phyloP scores from a whole-genome alignment of 92 coral and sea anemone genomes.

The Paramuricea clavata region DNA sequence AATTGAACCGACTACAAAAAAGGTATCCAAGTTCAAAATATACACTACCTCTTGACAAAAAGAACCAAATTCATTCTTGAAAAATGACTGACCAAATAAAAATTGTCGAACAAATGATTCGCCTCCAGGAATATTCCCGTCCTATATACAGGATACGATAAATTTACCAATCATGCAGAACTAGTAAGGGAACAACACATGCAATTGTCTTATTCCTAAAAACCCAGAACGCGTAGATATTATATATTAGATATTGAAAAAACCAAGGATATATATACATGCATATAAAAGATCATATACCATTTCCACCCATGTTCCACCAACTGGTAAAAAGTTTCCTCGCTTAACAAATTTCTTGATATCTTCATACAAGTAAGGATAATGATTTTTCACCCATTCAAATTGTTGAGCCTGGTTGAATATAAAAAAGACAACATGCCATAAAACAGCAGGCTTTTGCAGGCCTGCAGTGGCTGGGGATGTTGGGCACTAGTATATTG shows the following conservation, averaged over 20 bases:
- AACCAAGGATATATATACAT: neutral
- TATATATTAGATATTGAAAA: too few species aligned
- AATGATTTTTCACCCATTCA: slow-evolving; percentile 89
- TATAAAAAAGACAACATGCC: neutral
- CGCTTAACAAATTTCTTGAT: slow-evolving; percentile 77
- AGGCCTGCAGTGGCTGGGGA: too few species aligned
- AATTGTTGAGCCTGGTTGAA: slow-evolving; percentile 84
- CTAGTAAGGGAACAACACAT: too few species aligned
- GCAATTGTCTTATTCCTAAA: too few species aligned
- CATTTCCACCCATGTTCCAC: slow-evolving; percentile 99
- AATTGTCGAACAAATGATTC: slow-evolving; percentile 97
- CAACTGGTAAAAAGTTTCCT: slow-evolving; percentile 94
- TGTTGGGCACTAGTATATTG: too few species aligned
- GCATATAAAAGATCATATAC: slow-evolving; percentile 27
- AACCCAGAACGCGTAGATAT: neutral
- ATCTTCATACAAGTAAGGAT: slow-evolving; percentile 85
- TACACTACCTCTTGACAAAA: slow-evolving; percentile 83
- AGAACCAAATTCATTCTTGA: slow-evolving; percentile 82
- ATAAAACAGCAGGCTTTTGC: too few species aligned
- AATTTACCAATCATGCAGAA: neutral
- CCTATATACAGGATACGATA: slow-evolving; percentile 59
- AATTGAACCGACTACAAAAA: neutral
- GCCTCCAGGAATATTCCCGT: slow-evolving; percentile 97
- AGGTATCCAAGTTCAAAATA: neutral
- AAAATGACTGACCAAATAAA: slow-evolving; percentile 91